Percentiles rank a stretch among this genome's conserved stretches.
These are phyloP conservation scores for Silurus glanis DNA, from an alignment of 2,113 vertebrate genomes.

Conservation along the genomic window DNA sequence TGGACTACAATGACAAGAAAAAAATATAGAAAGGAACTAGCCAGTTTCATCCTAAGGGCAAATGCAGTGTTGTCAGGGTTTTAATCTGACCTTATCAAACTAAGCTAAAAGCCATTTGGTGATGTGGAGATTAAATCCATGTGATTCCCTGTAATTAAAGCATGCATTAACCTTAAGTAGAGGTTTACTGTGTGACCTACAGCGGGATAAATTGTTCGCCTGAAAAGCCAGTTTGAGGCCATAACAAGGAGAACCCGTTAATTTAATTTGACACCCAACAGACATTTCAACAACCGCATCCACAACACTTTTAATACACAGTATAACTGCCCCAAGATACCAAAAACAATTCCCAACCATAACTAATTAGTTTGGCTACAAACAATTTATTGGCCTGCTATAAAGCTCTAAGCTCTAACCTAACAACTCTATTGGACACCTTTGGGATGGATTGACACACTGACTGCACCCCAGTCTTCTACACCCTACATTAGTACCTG, in stretches of 20 bases:
- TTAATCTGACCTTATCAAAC: slow-evolving; percentile 30
- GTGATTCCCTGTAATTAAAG: slow-evolving; percentile 41
- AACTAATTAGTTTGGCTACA: not conserved
- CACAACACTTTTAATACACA: not conserved
- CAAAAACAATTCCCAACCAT: not conserved
- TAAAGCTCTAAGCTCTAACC: too few relatives aligned
- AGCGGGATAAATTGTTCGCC: slow-evolving; percentile 5
- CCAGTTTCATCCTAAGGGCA: not conserved
- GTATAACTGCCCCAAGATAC: not conserved
- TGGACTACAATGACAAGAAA: slow-evolving; percentile 2
- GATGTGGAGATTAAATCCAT: slow-evolving; percentile 30
- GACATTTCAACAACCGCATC: not conserved
- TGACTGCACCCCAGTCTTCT: too few relatives aligned
- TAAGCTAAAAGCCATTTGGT: slow-evolving; percentile 18
- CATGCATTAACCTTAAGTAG: slow-evolving; percentile 39
- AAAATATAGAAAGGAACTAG: not conserved
- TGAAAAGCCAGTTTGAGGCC: not conserved
- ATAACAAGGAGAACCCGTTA: not conserved
- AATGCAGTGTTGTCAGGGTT: not conserved
- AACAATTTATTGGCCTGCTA: not conserved
- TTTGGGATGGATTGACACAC: too few relatives aligned
- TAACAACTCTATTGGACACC: too few relatives aligned
- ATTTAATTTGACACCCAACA: slow-evolving; percentile 9
- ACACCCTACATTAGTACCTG: too few relatives aligned
- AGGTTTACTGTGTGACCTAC: slow-evolving; percentile 36